A percentile compares a stretch with the other conserved stretches of the same genome.
Conservation (phyloP, 2,888 invertebrate species). For the Tachina lurida region DNA sequence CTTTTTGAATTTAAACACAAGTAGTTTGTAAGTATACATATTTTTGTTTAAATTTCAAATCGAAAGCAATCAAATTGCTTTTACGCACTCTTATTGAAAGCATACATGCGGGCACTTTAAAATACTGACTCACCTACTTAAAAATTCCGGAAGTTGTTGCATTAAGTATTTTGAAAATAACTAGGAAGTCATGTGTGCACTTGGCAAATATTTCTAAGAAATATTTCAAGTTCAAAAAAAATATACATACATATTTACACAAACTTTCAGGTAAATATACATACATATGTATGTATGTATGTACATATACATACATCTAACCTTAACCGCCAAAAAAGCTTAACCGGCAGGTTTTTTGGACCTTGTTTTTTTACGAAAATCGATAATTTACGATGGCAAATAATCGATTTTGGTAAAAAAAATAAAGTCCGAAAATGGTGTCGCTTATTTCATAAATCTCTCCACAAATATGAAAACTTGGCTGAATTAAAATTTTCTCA, state of each 20-base stretch:
- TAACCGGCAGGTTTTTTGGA: too few species aligned
- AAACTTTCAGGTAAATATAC: not conserved
- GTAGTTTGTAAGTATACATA: not conserved
- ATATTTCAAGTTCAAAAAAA: not conserved
- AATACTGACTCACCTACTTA: slow-evolving; percentile 24
- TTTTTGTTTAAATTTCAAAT: not conserved
- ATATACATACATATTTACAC: not conserved
- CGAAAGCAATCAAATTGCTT: slow-evolving; percentile 5
- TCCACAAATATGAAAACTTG: too few species aligned
- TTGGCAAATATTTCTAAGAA: slow-evolving; percentile 1
- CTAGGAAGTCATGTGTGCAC: slow-evolving; percentile 15
- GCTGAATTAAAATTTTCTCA: too few species aligned
- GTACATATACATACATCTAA: too few species aligned
- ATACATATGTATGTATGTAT: too few species aligned
- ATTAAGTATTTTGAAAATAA: slow-evolving; percentile 21
- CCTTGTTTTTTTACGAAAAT: too few species aligned
- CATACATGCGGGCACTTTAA: slow-evolving; percentile 18
- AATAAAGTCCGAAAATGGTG: too few species aligned
- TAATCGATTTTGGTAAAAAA: too few species aligned
- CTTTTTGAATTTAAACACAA: not conserved
- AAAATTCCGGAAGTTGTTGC: slow-evolving; percentile 50
- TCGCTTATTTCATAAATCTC: too few species aligned
- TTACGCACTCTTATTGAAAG: slow-evolving; percentile 33
- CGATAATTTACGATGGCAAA: too few species aligned
- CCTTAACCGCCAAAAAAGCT: too few species aligned